Conservation (phyloP, 2,113 vertebrate genomes). For the Nibea albiflora region DNA sequence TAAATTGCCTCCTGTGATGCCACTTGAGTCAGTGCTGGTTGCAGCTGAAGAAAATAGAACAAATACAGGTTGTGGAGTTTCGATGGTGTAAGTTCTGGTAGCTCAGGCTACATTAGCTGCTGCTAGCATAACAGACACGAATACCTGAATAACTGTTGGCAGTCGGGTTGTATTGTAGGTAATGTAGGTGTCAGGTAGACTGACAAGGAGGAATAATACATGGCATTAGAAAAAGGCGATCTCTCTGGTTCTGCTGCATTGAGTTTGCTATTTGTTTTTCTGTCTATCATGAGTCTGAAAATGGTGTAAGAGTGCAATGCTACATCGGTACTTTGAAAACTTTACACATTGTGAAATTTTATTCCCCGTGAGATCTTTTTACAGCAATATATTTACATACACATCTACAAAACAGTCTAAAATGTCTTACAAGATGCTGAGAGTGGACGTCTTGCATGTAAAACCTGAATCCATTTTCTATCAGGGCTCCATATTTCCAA, state of each 20-base stretch:
- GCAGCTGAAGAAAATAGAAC: too few species aligned
- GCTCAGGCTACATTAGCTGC: too few species aligned
- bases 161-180: neutral
- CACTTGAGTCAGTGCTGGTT: too few species aligned
- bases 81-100: too few species aligned
- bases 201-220: neutral
- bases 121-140: too few species aligned
- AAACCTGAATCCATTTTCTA: constrained; percentile 7
- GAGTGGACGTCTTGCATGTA: neutral
- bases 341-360: too few species aligned
- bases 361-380: neutral
- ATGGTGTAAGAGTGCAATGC: neutral
- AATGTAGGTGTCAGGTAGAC: neutral
- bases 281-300: neutral
- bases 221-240: neutral
- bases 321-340: neutral
- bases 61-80: too few species aligned
- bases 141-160: too few species aligned
- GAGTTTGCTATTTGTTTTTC: neutral
- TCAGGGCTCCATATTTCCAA: neutral
- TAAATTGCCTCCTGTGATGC: too few species aligned
- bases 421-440: neutral
- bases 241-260: neutral
- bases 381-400: neutral
- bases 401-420: too few species aligned